Evolutionary conservation across 2,888 invertebrate genomes (phyloP), one percentile per base, ranked within the genome.

Genomic region (Chydorus sphaericus): DNA sequence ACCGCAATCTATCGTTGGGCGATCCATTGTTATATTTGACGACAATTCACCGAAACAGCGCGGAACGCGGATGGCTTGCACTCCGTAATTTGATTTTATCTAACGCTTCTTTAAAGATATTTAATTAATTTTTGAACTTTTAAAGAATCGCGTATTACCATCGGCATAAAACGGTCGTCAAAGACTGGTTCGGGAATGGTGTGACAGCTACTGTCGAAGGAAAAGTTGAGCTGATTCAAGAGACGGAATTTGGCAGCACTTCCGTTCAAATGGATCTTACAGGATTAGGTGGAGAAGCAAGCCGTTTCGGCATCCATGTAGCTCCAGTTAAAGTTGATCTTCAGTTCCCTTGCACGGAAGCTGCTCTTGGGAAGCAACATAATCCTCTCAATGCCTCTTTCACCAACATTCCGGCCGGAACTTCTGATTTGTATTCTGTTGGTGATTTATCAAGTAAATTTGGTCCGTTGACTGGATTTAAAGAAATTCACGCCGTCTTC

Each of bases 361-460:
- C 85, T 0, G 80, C 88, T 0, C 71, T 92, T 0, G 86, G 87
- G 62, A 85, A 80, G n/a, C 83, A 83, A 50, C 94, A 83, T 77
- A 90, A 94, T 69, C 93, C 93, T 0, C 78, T 81, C 63, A 76
- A 79, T 51, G 79, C 88, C 1, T 80, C 81, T 66, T 75, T 77
- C 5, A 69, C 72, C 1, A 77, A 78, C 0, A 86, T 85, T 0
- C 72, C 73, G 1, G 73, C 80, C 0, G 71, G 71, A 16, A 86
- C 87, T 0, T 78, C 80, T 5, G 92, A 92, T 70, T 84, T 88
- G 66, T 91, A 89, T 66, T 83, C 83, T 72, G 77, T 89, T 67
- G 91, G 91, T 0, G 86, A 88, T 66, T 71, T 91, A 28, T 87
- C 89, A 63, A 82, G 82, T 1, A 93, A 93, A 71, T 89, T 86